Evolutionary conservation across 2,113 vertebrate genomes (phyloP).

Genomic region (Tetraodon nigroviridis): DNA sequence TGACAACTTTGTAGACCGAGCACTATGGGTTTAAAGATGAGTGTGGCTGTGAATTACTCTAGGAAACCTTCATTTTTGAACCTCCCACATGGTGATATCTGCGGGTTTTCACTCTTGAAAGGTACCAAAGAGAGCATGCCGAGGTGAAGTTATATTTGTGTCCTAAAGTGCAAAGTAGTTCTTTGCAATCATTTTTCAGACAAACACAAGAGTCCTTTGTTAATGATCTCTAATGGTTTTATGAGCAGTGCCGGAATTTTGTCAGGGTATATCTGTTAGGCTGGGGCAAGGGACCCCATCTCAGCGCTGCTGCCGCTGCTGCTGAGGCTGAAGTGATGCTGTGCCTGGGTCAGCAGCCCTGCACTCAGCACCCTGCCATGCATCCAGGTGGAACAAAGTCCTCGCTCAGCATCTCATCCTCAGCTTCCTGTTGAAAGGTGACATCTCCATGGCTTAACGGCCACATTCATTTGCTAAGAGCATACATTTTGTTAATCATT

Average conservation of each 20-base stretch:
- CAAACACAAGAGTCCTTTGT: slow-evolving; percentile 10
- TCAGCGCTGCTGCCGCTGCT: slow-evolving; percentile 34
- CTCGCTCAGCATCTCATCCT: slow-evolving; percentile 56
- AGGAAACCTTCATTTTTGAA: slow-evolving; percentile 37
- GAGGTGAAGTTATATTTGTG: slow-evolving; percentile 23
- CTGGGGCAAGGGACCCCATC: slow-evolving; percentile 24
- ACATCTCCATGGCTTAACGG: slow-evolving; percentile 63
- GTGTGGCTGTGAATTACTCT: slow-evolving; percentile 44
- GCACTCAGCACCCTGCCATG: slow-evolving; percentile 63
- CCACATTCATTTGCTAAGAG: slow-evolving; percentile 69
- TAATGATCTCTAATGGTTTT: slow-evolving; percentile 18
- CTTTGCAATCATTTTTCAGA: not conserved
- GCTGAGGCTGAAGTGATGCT: slow-evolving; percentile 62
- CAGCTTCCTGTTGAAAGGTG: slow-evolving; percentile 64
- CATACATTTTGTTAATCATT: slow-evolving; percentile 69
- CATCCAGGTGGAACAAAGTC: slow-evolving; percentile 71
- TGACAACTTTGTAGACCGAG: slow-evolving; percentile 8
- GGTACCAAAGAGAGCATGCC: slow-evolving; percentile 40
- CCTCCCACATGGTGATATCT: slow-evolving; percentile 63
- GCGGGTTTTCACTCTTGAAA: slow-evolving; percentile 62
- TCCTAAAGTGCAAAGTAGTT: slow-evolving; percentile 1
- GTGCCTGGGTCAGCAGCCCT: slow-evolving; percentile 67
- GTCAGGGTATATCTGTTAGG: slow-evolving; percentile 21
- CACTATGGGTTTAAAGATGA: slow-evolving; percentile 15
- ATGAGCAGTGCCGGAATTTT: slow-evolving; percentile 21